Conservation (phyloP, 2,888 invertebrate genomes). For the Troides oblongomaculatus region DNA sequence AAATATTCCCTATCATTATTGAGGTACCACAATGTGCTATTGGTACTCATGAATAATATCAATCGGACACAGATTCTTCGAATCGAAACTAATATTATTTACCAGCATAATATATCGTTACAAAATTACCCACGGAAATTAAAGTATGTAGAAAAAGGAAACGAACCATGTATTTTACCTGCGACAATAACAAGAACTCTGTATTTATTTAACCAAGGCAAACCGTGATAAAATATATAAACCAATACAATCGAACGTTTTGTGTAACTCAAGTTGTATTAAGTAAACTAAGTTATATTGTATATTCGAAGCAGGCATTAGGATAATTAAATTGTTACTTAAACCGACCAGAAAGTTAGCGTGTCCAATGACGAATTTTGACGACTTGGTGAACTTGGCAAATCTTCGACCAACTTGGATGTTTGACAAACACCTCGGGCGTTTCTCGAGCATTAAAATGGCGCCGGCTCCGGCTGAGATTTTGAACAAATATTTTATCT, state of each 20-base stretch:
- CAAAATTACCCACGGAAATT: not conserved
- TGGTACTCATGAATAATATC: too few species aligned
- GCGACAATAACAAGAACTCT: too few species aligned
- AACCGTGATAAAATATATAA: not conserved
- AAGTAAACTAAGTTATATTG: conserved; percentile 27
- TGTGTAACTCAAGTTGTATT: conserved; percentile 7
- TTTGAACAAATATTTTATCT: conserved; percentile 28
- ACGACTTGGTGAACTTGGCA: conserved; percentile 35
- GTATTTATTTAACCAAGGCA: not conserved
- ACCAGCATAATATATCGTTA: not conserved
- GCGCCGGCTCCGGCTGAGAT: conserved; percentile 21
- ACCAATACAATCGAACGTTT: conserved; percentile 15
- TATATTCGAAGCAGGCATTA: conserved; percentile 30
- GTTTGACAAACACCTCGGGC: conserved; percentile 36
- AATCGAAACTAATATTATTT: not conserved
- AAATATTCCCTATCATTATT: too few species aligned
- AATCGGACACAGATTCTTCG: too few species aligned
- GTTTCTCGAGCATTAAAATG: conserved; percentile 25
- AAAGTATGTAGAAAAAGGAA: not conserved
- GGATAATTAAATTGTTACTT: conserved; percentile 37
- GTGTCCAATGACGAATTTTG: conserved; percentile 34
- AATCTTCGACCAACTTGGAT: conserved; percentile 34
- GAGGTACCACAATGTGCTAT: too few species aligned
- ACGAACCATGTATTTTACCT: not conserved
- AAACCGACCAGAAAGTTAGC: conserved; percentile 36